Base-by-base conservation (phyloP, 2,797 vertebrate genomes). In the Coracias cyanogaster region DNA sequence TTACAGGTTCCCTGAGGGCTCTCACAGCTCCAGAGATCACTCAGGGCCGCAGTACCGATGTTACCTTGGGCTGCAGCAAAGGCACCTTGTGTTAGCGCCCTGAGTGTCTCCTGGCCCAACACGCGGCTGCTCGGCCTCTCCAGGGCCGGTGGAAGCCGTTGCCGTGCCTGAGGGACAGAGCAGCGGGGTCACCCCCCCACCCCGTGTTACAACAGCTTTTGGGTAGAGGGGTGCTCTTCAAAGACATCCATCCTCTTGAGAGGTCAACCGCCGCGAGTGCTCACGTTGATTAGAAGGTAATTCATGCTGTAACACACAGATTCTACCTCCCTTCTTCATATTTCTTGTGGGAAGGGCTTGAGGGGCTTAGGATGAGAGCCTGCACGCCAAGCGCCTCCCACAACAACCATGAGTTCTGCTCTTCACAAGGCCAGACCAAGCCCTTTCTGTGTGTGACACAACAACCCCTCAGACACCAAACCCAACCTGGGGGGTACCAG, bases 201-300 rank as follows among this genome's bases (percentile, higher is more conserved):
- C 1, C n/a, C 0, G 5, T 2, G 5, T 1, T 2, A 2, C 0
- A 5, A 7, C 55, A 45, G 73, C 66, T n/a, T 73, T 2, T 4
- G 37, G 70, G 78, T 1, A 25, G 10, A 39, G 71, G 0, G 4
- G 31, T 20, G 58, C 31, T 28, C 70, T 35, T 18, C 0, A 1
- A 28, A 64, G 83, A 2, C 35, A 19, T 1, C 31, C 4, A n/a
- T 16, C 10, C 73, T 5, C 20, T 24, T 2, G 1, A 58, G 49
- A 39, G 17, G 10, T 9, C 49, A 58, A 1, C 3, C 29, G 10
- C 43, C 35, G 15, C 2, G 1, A 1, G 14, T 15, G 7, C 46
- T 49, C 3, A 3, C 33, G 12, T 13, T 8, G 20, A 35, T 12
- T 3, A 16, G 35, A 24, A 48, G 20, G 24, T 6, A 10, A 28